Evolutionary conservation across 2,888 invertebrate genomes (phyloP), one percentile per base, ranked within the genome.

Genomic region (Dexiosoma caninum): DNA sequence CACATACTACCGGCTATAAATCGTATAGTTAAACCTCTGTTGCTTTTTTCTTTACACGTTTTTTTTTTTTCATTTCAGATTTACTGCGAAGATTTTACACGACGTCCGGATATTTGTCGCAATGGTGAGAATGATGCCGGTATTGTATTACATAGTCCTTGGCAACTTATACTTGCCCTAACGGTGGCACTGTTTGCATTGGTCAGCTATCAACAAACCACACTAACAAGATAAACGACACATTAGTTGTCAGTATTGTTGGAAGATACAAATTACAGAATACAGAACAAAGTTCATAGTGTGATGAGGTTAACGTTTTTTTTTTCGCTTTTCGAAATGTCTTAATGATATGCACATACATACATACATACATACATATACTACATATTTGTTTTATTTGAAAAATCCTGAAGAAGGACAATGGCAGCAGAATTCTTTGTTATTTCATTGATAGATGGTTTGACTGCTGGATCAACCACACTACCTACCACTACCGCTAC

Each of bases 31-130:
- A 27, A 27, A 27, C 27, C 6, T 27, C 6, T 27, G 27, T 27
- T 27, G 27, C 6, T 27, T 27, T 27, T 27, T 6, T 27, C 6
- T 27, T 27, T 27, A 6, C 6, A 5, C 3, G 6, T 27, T 27
- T 27, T 27, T 27, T 3, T 27, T n/a, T n/a, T n/a, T n/a, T 12
- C n/a, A 42, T 81, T 53, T 27, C 78, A 89, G 89, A 85, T 88
- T 19, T 90, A 90, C 74, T 89, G 89, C 53, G 89, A 88, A 76
- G 87, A 88, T 57, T 88, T 86, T 49, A 87, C 88, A 27, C 84
- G 89, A 57, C 86, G 88, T 84, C 88, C 89, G 44, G 84, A 85
- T 27, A 83, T 81, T 35, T 89, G 89, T 78, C 85, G 86, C 14
- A 86, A 88, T 71, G 87, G 87, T 4, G 85, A 85, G 0, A 77